These are phyloP conservation scores for Neodiprion fabricii DNA, from an alignment of 1,140 invertebrate species.

Conservation along the genomic window DNA sequence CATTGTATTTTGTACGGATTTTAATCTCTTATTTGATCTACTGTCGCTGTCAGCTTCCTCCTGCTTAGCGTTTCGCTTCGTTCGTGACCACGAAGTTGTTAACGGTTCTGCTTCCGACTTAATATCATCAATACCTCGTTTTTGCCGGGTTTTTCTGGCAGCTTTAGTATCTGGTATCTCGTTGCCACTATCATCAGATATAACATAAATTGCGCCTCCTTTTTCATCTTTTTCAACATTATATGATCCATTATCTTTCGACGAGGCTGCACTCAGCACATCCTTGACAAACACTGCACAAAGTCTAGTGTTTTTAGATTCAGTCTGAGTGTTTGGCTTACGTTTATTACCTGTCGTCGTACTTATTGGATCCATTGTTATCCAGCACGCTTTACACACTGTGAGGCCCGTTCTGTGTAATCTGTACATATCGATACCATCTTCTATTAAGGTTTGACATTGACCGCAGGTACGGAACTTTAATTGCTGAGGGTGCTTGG, in stretches of 20 bases:
- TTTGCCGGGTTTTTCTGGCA: neutral
- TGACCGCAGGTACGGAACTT: constrained; percentile 35
- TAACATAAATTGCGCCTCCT: neutral
- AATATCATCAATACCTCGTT: neutral
- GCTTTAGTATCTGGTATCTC: neutral
- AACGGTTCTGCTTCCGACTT: neutral
- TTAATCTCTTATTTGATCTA: constrained; percentile 2
- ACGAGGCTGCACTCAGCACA: constrained; percentile 31
- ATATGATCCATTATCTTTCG: constrained; percentile 24
- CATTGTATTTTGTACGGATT: constrained; percentile 18
- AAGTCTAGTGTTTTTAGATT: constrained; percentile 34
- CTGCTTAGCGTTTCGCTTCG: neutral
- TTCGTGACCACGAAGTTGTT: neutral
- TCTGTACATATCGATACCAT: constrained; percentile 41
- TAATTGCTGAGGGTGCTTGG: neutral
- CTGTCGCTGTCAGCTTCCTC: constrained; percentile 11
- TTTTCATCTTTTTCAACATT: constrained; percentile 31
- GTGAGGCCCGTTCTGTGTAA: constrained; percentile 41
- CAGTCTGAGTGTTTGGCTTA: constrained; percentile 6
- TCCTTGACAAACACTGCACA: constrained; percentile 53
- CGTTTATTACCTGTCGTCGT: constrained; percentile 17
- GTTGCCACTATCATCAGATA: neutral
- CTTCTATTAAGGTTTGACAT: constrained; percentile 35
- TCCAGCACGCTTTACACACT: constrained; percentile 51
- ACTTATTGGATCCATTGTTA: constrained; percentile 36